phyloP scores from a whole-genome alignment of 2,797 vertebrate species.

The Rousettus madagascariensis region DNA sequence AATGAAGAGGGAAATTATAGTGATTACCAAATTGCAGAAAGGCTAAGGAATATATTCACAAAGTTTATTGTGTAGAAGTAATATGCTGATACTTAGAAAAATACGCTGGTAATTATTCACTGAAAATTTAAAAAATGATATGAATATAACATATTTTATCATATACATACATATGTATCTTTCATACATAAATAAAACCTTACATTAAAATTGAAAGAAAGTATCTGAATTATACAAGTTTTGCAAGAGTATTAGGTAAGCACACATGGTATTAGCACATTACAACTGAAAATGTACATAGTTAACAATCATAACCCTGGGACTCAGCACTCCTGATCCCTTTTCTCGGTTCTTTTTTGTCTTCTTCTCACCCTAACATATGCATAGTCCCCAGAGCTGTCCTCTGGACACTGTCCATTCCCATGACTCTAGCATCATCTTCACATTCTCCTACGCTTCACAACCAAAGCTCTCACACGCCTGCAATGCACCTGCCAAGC shows the following conservation, averaged over 20 bases:
- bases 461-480: conserved; percentile 32
- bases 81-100: conserved; percentile 25
- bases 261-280: not conserved
- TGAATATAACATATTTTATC: conserved; percentile 49
- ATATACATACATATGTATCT: not conserved
- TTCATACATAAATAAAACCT: conserved; percentile 40
- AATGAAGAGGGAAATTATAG: conserved; percentile 34
- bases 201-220: conserved; percentile 35
- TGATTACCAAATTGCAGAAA: conserved; percentile 46
- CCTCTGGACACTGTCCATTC: not conserved
- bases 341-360: not conserved
- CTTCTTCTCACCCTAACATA: not conserved
- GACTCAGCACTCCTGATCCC: not conserved
- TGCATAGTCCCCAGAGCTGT: not conserved
- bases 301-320: not conserved
- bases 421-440: not conserved
- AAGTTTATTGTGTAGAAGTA: not conserved
- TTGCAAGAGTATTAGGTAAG: not conserved
- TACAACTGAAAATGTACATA: conserved; percentile 20
- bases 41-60: conserved; percentile 45
- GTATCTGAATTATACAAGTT: conserved; percentile 35
- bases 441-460: not conserved
- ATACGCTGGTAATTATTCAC: conserved; percentile 12
- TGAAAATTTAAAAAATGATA: conserved; percentile 45
- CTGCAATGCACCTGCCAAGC: not conserved